phyloP scores from a whole-genome alignment of 2,888 invertebrate species.

The Nipponacmea schrenckii region DNA sequence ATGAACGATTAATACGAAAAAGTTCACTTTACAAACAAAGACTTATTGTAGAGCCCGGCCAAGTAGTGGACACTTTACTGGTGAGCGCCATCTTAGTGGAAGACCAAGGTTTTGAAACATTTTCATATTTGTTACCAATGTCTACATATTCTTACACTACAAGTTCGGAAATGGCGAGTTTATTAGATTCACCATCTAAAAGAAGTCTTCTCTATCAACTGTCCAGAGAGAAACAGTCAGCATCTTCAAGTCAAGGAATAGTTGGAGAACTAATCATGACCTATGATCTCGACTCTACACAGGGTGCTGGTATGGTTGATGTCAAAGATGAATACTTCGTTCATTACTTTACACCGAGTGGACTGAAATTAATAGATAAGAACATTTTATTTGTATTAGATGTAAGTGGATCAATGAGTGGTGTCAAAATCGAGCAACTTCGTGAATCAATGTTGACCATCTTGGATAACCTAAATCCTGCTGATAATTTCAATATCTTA shows the following conservation, averaged over 20 bases:
- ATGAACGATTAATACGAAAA: slow-evolving; percentile 76
- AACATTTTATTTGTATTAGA: slow-evolving; percentile 80
- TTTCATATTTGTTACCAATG: slow-evolving; percentile 30
- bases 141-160: neutral
- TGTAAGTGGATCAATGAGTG: slow-evolving; percentile 81
- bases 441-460: slow-evolving; percentile 77
- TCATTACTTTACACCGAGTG: slow-evolving; percentile 47
- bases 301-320: slow-evolving; percentile 39
- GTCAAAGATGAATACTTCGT: slow-evolving; percentile 52
- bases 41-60: slow-evolving; percentile 77
- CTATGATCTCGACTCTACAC: slow-evolving; percentile 33
- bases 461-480: slow-evolving; percentile 73
- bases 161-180: neutral
- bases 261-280: slow-evolving; percentile 35
- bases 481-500: slow-evolving; percentile 78
- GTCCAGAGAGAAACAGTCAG: slow-evolving; percentile 23
- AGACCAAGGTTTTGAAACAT: slow-evolving; percentile 32
- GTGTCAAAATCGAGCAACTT: slow-evolving; percentile 76
- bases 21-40: slow-evolving; percentile 76
- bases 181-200: neutral
- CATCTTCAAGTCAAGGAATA: slow-evolving; percentile 18
- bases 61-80: slow-evolving; percentile 70
- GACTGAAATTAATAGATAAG: slow-evolving; percentile 66
- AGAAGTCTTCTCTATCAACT: slow-evolving; percentile 32
- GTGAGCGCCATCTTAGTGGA: slow-evolving; percentile 28